Conservation (phyloP, 2,113 vertebrate genomes). For the Odobenus rosmarus region DNA sequence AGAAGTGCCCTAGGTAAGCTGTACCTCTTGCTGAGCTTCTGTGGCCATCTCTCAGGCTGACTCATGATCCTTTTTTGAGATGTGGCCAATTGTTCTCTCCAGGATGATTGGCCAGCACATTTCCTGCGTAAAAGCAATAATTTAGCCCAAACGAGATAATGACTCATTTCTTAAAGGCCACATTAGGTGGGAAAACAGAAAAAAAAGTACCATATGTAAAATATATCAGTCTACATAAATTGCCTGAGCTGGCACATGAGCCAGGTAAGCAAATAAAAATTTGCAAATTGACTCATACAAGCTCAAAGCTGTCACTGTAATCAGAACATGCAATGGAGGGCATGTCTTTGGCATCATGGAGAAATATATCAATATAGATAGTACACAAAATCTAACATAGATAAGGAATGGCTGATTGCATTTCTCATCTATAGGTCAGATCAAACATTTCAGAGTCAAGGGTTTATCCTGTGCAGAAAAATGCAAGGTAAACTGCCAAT, state of each 20-base stretch:
- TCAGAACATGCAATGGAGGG: background rate
- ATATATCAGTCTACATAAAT: background rate
- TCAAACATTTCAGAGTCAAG: conserved; percentile 40
- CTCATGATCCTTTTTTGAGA: background rate
- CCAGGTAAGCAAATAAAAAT: background rate
- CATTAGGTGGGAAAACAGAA: conserved; percentile 27
- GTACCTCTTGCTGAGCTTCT: background rate
- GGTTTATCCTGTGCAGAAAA: conserved; percentile 29
- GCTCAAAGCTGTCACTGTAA: background rate
- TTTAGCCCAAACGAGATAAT: background rate
- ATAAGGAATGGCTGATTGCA: background rate
- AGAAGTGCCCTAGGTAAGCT: background rate
- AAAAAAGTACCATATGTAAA: conserved; percentile 57
- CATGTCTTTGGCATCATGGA: background rate
- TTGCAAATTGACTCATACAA: background rate
- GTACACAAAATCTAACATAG: background rate
- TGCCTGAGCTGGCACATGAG: background rate
- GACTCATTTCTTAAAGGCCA: conserved; percentile 42
- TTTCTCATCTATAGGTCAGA: background rate
- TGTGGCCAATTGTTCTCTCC: background rate
- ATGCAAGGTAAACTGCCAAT: conserved; percentile 65
- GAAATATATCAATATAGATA: background rate
- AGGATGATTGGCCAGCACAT: background rate
- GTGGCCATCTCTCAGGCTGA: background rate
- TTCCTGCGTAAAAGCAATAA: conserved; percentile 40